Base-by-base conservation (phyloP, 2,797 vertebrate species). In the Apogon talboti region DNA sequence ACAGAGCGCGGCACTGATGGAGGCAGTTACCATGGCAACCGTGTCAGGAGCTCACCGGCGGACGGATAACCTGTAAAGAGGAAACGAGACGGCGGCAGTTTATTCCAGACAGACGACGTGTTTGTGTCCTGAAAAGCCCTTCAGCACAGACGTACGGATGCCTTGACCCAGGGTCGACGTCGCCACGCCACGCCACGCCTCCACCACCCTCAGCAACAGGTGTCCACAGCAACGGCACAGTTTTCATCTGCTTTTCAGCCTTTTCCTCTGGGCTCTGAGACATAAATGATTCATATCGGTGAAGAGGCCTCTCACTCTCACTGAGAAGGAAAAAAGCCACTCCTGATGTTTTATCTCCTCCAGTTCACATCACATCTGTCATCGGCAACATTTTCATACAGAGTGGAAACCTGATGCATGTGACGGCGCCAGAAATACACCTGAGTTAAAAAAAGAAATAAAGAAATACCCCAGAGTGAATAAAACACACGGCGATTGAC, bases 21-120 rank as follows among this genome's bases (percentile, higher is more conserved):
- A 55, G 74, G 74, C 78, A 78, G 90, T 91, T 86, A 63, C 87
- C 87, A 91, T 89, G 91, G 87, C 88, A 88, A 90, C 89, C 28
- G 65, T 80, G 76, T 84, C 73, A 75, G 74, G 67, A 70, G 68
- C 77, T 68, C 82, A 78, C 74, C 45, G 53, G 74, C 55, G 76
- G 86, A 79, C 73, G 59, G 82, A 89, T 91, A 83, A 90, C 87
- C 89, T 83, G 76, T 74, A 74, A 74, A 28, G 16, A 70, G 62
- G 62, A 24, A 69, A 76, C 72, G 81, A 66, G 74, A 60, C 80
- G 66, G 64, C 80, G 82, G 61, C 57, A 76, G 66, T 83, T 88
- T 77, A 77, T 79, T 81, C 75, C 67, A 49, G 38, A 24, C 21
- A 24, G 21, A 5, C 21, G 21, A 24, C 21, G 21, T 24, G 21